phyloP scores from a whole-genome alignment of 2,113 vertebrate genomes.

The Micromys minutus region DNA sequence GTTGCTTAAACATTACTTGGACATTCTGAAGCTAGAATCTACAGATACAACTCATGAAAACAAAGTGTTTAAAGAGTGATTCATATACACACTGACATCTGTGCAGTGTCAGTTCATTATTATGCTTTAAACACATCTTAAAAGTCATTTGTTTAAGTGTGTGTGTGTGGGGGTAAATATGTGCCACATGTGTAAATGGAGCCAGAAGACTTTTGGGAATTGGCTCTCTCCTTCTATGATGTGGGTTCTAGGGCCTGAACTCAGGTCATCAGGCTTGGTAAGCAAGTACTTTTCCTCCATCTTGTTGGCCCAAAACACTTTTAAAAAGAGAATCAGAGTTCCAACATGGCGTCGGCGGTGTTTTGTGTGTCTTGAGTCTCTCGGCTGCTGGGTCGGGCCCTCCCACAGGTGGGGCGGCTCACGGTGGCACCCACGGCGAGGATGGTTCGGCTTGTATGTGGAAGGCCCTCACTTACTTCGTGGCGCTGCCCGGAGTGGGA shows the following conservation, averaged over 20 bases:
- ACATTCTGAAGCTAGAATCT: constrained; percentile 39
- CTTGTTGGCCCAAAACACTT: not conserved
- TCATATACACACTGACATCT: not conserved
- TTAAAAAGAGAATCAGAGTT: not conserved
- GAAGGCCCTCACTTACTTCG: constrained; percentile 90
- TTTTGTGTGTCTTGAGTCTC: not conserved
- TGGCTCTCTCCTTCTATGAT: not conserved
- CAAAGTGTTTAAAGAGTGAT: not conserved
- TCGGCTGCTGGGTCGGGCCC: constrained; percentile 15
- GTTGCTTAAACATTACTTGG: not conserved
- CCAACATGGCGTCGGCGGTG: constrained; percentile 71
- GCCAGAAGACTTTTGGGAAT: not conserved
- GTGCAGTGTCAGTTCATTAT: not conserved
- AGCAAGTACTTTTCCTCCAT: not conserved
- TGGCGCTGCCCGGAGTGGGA: constrained; percentile 93
- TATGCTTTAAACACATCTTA: not conserved
- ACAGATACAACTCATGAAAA: not conserved
- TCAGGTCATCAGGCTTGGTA: not conserved
- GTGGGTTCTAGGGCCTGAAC: not conserved
- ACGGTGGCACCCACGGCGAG: constrained; percentile 69
- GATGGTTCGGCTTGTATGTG: constrained; percentile 87
- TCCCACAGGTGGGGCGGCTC: constrained; percentile 49
- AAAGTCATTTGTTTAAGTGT: not conserved
- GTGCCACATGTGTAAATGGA: not conserved
- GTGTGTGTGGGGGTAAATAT: not conserved